Percentiles rank a stretch among this genome's conserved stretches.
These are phyloP conservation scores for Lucinisca nassula DNA, from an alignment of 2,888 invertebrate genomes.

Conservation along the genomic window DNA sequence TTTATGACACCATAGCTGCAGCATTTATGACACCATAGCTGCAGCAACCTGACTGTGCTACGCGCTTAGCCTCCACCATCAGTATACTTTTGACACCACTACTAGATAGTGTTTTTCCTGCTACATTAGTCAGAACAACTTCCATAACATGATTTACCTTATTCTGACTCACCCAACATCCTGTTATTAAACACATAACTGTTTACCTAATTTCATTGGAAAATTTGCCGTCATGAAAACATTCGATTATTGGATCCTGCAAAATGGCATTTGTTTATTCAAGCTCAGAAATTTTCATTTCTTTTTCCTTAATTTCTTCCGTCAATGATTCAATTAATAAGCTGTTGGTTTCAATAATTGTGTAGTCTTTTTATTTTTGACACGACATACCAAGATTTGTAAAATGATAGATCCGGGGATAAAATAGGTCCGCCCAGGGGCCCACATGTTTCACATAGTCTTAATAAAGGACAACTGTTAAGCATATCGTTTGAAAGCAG, in stretches of 20 bases:
- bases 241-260: conserved; percentile 1
- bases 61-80: conserved; percentile 39
- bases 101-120: conserved; percentile 35
- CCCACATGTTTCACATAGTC: no score
- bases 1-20: conserved; percentile 20
- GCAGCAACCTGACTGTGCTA: conserved; percentile 35
- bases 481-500: no score
- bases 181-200: conserved; percentile 26
- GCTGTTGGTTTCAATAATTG: not conserved
- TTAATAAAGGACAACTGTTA: no score
- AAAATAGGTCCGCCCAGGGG: no score
- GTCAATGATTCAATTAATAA: not conserved
- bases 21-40: conserved; percentile 24
- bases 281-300: not conserved
- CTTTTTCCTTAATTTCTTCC: not conserved
- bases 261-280: conserved; percentile 11
- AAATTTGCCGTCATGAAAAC: conserved; percentile 23
- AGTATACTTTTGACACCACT: conserved; percentile 42
- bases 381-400: no score
- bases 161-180: conserved; percentile 38
- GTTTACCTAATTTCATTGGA: conserved; percentile 28
- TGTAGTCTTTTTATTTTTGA: not conserved
- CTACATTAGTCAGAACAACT: conserved; percentile 36
- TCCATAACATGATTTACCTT: conserved; percentile 36
- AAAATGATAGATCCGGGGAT: no score